Evolutionary conservation across 2,113 vertebrate genomes (phyloP).

Genomic region (Microcebus ravelobensis): DNA sequence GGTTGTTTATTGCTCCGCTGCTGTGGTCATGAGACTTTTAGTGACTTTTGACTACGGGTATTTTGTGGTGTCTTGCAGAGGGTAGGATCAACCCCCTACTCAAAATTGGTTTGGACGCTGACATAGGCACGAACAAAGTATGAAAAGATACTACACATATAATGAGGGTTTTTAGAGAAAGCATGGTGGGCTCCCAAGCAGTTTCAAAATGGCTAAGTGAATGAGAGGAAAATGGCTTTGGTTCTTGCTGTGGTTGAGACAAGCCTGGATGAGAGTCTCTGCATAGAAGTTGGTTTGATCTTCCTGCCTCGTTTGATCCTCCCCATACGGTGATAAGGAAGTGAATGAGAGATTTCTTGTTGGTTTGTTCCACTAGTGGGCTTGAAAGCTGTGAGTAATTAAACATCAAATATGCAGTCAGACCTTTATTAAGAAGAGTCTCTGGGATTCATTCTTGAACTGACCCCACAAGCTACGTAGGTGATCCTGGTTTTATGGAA

Average conservation of each 20-base stretch:
- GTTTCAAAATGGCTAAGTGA: background rate
- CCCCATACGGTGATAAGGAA: background rate
- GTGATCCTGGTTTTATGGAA: background rate
- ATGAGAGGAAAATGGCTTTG: background rate
- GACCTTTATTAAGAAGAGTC: background rate
- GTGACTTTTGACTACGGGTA: background rate
- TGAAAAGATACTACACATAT: background rate
- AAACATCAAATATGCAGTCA: background rate
- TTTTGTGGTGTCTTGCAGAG: background rate
- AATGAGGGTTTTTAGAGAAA: background rate
- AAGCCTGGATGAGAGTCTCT: background rate
- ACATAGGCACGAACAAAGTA: background rate
- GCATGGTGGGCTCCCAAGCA: background rate
- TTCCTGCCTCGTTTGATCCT: background rate
- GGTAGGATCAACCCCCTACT: background rate
- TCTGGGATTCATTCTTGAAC: background rate
- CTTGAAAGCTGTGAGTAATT: background rate
- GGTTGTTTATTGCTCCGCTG: background rate
- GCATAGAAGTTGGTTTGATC: background rate
- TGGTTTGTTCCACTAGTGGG: background rate
- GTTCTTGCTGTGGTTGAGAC: background rate
- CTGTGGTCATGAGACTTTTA: background rate
- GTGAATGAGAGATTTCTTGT: background rate
- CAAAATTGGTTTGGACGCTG: background rate
- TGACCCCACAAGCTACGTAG: background rate